These are phyloP conservation scores for Tragelaphus eurycerus DNA, from an alignment of 2,797 vertebrate species.

Conservation along the genomic window DNA sequence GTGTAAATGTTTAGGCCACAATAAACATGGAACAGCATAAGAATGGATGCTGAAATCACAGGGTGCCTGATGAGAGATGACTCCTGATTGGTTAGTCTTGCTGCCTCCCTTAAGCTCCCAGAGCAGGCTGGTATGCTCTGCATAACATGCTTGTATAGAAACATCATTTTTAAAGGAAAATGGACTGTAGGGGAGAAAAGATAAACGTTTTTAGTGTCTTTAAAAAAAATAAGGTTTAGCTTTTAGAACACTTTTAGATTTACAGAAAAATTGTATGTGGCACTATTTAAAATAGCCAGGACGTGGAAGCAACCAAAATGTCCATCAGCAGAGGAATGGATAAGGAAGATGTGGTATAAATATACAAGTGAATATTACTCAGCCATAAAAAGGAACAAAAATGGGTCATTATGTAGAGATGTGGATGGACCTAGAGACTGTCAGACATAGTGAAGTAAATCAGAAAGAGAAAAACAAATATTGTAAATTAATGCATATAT, in stretches of 20 bases:
- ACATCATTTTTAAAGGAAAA: not conserved
- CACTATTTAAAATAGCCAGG: not conserved
- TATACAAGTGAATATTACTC: not conserved
- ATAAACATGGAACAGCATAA: not conserved
- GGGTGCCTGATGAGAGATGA: not conserved
- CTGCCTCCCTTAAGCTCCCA: not conserved
- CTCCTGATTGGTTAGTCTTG: not conserved
- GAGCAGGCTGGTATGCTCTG: not conserved
- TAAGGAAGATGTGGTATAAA: not conserved
- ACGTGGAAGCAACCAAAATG: not conserved
- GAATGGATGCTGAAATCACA: not conserved
- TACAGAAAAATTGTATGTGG: not conserved
- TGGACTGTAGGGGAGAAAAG: not conserved
- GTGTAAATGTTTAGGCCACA: not conserved
- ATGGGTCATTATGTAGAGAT: not conserved
- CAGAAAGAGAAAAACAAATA: not conserved
- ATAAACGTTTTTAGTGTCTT: not conserved
- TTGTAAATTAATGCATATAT: not conserved
- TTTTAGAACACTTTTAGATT: constrained; percentile 12
- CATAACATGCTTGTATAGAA: not conserved
- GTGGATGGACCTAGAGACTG: not conserved
- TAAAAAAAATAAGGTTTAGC: not conserved
- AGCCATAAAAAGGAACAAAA: not conserved
- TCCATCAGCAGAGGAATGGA: not conserved
- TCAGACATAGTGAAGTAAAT: not conserved